Percentiles rank a stretch among this genome's conserved stretches.
Conservation (phyloP, 2,797 vertebrate genomes). For the Sciurus carolinensis region DNA sequence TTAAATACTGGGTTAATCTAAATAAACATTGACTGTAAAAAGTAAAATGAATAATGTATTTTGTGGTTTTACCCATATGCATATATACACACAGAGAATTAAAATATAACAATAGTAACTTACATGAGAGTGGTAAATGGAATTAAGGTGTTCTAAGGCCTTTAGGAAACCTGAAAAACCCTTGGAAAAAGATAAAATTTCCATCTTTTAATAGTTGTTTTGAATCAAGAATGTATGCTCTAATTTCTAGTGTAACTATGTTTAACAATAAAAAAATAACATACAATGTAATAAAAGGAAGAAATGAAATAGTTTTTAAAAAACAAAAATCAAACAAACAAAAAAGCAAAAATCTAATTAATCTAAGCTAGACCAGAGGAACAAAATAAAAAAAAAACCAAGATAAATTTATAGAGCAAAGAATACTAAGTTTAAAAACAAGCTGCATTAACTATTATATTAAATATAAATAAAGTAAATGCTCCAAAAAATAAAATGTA, state of each 20-base stretch:
- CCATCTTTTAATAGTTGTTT: not conserved
- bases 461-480: slow-evolving; percentile 7
- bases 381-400: not conserved
- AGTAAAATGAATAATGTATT: slow-evolving; percentile 31
- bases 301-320: not conserved
- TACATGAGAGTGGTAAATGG: not conserved
- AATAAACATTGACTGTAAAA: slow-evolving; percentile 57
- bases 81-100: not conserved
- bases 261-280: not conserved
- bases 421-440: not conserved
- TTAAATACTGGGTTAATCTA: slow-evolving; percentile 37
- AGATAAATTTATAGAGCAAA: not conserved
- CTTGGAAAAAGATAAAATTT: not conserved
- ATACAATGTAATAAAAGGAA: not conserved
- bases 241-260: slow-evolving; percentile 29
- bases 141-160: not conserved
- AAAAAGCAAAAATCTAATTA: not conserved
- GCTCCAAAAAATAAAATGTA: not conserved
- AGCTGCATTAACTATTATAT: not conserved
- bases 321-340: not conserved
- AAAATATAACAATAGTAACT: not conserved
- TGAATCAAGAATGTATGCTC: not conserved
- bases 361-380: not conserved
- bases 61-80: slow-evolving; percentile 43
- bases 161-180: not conserved